A percentile compares a stretch with the other conserved stretches of the same genome.
phyloP scores from a whole-genome alignment of 1,140 invertebrate genomes.

The Cryptotermes secundus region DNA sequence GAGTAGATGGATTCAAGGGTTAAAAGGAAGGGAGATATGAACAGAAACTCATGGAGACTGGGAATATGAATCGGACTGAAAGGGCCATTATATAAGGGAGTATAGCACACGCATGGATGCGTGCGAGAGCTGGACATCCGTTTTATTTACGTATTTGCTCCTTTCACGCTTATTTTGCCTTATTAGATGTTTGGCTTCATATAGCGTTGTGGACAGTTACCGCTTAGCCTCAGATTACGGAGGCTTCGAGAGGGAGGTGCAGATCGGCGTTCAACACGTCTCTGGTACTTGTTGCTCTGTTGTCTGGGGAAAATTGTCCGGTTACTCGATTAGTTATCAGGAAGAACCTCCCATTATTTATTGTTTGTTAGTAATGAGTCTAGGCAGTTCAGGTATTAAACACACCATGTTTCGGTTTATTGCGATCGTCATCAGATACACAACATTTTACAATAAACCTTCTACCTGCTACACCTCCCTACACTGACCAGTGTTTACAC shows the following conservation, averaged over 20 bases:
- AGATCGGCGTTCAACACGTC: background rate
- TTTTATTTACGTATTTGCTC: background rate
- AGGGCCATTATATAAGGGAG: background rate
- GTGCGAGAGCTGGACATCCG: background rate
- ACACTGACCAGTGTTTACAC: no score
- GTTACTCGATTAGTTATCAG: no score
- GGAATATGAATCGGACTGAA: background rate
- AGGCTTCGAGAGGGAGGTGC: background rate
- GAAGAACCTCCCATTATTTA: no score
- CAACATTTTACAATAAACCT: no score
- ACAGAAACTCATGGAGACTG: background rate
- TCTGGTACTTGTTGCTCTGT: no score
- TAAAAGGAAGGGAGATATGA: background rate
- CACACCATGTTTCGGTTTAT: no score
- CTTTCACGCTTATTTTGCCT: background rate
- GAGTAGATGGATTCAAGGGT: background rate
- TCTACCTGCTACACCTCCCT: no score
- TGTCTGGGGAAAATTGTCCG: no score
- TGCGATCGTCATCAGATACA: no score
- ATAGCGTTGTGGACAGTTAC: background rate
- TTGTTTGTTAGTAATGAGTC: no score
- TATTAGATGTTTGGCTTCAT: background rate
- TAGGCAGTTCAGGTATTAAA: no score
- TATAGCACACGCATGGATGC: background rate
- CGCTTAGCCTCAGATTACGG: background rate